Conservation (phyloP, 2,113 vertebrate species). For the Eleginops maclovinus region DNA sequence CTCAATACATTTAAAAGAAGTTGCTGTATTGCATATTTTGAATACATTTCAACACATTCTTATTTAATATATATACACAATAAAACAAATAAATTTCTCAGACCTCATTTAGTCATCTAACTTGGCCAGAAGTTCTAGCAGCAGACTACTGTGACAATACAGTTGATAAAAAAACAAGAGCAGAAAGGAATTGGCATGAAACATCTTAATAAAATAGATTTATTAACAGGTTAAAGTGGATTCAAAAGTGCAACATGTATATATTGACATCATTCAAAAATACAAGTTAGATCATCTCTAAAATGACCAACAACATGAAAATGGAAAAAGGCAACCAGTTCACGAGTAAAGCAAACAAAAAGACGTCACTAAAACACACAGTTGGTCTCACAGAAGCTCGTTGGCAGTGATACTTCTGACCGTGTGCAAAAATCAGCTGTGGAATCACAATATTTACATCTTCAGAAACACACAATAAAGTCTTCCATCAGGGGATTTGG, state of each 20-base stretch:
- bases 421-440: constrained; percentile 48
- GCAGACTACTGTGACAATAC: neutral
- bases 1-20: no score
- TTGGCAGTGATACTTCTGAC: constrained; percentile 67
- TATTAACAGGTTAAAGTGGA: constrained; percentile 45
- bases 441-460: constrained; percentile 23
- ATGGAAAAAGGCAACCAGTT: constrained; percentile 32
- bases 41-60: no score
- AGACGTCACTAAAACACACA: constrained; percentile 8
- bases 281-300: constrained; percentile 28
- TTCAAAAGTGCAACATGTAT: constrained; percentile 55
- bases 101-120: no score
- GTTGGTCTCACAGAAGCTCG: constrained; percentile 11
- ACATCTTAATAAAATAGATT: constrained; percentile 67
- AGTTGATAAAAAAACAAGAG: neutral
- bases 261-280: constrained; percentile 33
- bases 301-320: constrained; percentile 7
- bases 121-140: no score
- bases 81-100: no score
- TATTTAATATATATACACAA: no score
- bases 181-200: neutral
- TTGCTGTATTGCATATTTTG: no score
- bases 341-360: constrained; percentile 20
- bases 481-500: neutral
- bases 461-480: constrained; percentile 6